These are phyloP conservation scores for Zingel zingel DNA, from an alignment of 2,113 vertebrate genomes.

Conservation along the genomic window DNA sequence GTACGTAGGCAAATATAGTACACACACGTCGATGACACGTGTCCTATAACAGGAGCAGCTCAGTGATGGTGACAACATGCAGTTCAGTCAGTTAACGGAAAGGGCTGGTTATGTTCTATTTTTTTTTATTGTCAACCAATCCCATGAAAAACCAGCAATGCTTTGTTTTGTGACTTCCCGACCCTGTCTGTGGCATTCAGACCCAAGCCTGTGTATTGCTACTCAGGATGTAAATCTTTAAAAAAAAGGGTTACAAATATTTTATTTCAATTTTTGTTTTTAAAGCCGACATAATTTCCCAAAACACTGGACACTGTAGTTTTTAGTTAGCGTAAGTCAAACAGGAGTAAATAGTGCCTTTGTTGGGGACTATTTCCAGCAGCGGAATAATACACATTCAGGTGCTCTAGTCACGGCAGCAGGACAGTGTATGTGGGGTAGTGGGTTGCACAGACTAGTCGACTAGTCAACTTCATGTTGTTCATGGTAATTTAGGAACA, in stretches of 20 bases:
- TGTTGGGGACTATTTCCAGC: constrained; percentile 6
- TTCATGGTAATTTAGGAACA: neutral
- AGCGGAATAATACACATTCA: neutral
- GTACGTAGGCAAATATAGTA: constrained; percentile 52
- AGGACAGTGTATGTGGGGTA: neutral
- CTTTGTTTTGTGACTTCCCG: neutral
- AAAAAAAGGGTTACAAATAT: neutral
- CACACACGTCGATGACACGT: neutral
- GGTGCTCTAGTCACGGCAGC: neutral
- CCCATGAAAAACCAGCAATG: neutral
- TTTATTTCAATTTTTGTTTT: neutral
- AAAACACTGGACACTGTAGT: neutral
- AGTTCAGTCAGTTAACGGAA: neutral
- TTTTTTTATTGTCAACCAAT: neutral
- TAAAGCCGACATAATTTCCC: neutral
- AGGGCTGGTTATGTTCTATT: neutral
- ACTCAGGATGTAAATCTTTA: too few relatives aligned
- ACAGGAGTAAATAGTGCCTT: neutral
- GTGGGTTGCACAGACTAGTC: too few relatives aligned
- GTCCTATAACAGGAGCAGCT: neutral
- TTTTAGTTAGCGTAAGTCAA: neutral
- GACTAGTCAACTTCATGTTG: too few relatives aligned
- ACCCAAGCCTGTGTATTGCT: too few relatives aligned
- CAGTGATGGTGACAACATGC: neutral
- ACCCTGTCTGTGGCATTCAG: too few relatives aligned